A percentile compares a stretch with the other conserved stretches of the same genome.
phyloP scores from a whole-genome alignment of 2,113 vertebrate genomes.

The Chionis minor region DNA sequence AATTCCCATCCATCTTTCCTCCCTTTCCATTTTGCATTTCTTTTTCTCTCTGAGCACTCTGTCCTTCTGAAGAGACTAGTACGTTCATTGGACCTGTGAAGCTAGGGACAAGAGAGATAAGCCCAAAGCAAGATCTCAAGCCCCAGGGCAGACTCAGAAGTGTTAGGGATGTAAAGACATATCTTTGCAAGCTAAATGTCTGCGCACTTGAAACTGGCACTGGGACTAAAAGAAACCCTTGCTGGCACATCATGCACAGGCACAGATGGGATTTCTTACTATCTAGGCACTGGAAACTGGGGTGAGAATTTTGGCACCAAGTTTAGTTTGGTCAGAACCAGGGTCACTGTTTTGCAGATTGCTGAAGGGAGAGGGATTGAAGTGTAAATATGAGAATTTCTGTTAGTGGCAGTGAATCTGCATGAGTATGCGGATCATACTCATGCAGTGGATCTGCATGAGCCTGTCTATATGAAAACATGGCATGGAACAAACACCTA shows the following conservation, averaged over 20 bases:
- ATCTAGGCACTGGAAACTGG: neutral
- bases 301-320: neutral
- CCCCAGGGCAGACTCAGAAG: neutral
- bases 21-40: neutral
- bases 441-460: neutral
- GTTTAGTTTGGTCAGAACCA: neutral
- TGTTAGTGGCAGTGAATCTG: neutral
- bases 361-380: neutral
- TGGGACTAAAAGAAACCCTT: neutral
- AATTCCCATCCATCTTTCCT: neutral
- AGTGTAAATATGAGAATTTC: neutral
- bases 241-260: fast-evolving
- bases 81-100: neutral
- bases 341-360: neutral
- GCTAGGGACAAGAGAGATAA: neutral
- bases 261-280: neutral
- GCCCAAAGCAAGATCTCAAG: neutral
- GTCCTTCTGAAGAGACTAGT: neutral
- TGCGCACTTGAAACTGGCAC: neutral
- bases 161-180: neutral
- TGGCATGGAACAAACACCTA: neutral
- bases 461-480: neutral
- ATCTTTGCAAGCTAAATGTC: neutral
- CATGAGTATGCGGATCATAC: neutral
- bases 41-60: neutral